These are phyloP conservation scores for Galeopsomyia nigrocyanea DNA, from an alignment of 2,888 invertebrate species.

Conservation along the genomic window DNA sequence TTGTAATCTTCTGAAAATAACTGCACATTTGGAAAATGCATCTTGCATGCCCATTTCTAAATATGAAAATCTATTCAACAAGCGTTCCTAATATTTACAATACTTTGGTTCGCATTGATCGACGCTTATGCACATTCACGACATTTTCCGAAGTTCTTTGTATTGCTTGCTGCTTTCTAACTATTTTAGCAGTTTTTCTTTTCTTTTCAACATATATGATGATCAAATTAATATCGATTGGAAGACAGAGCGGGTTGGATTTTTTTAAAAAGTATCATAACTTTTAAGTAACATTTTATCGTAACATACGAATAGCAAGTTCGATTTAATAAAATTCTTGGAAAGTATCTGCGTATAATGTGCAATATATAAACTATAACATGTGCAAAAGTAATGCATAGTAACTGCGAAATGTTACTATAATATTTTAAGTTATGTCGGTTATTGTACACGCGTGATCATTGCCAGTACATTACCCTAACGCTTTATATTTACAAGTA, in stretches of 20 bases:
- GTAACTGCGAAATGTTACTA: conserved; percentile 11
- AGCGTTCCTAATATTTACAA: conserved; percentile 38
- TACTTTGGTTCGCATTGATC: conserved; percentile 46
- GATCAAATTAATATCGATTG: conserved; percentile 6
- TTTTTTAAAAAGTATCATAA: too few relatives aligned
- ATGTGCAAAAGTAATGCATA: conserved; percentile 29
- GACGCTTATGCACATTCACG: conserved; percentile 34
- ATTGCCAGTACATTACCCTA: conserved; percentile 4
- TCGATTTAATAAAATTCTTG: too few relatives aligned
- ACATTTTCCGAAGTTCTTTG: conserved; percentile 36
- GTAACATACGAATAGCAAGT: too few relatives aligned
- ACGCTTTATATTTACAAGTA: conserved; percentile 36
- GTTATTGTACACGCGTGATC: conserved; percentile 10
- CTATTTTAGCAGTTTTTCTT: conserved; percentile 6
- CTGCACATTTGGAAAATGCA: neutral
- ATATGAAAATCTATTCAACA: conserved; percentile 20
- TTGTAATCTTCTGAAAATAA: too few relatives aligned
- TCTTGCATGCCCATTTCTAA: conserved; percentile 29
- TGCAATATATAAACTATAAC: conserved; percentile 39
- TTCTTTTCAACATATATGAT: neutral
- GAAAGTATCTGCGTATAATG: neutral
- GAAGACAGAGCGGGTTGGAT: conserved; percentile 5
- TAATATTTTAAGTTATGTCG: neutral
- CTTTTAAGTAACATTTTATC: too few relatives aligned
- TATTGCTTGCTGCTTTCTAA: conserved; percentile 23